Base-by-base conservation (phyloP, 64 coral and sea anemone genomes). In the Stylophora pistillata region DNA sequence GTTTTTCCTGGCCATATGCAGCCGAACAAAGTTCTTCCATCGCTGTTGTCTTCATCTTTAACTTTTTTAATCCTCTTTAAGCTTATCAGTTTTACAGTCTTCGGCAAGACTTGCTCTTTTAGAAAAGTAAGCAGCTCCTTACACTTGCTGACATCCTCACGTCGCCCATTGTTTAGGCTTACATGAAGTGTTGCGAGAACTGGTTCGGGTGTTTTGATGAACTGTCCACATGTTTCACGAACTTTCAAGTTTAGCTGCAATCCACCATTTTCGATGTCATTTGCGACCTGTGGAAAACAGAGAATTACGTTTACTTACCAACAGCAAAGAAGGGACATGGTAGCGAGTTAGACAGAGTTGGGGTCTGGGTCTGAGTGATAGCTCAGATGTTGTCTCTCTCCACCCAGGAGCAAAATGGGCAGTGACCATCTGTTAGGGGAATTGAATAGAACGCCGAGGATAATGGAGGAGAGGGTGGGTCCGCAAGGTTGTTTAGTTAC, bases 31-130 rank as follows among this genome's bases (percentile, higher is more conserved):
- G 78, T 76, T 21, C 56, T 7, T 37, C 90, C 71, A 2, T 91
- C 81, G 11, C 71, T 92, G 53, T 80, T 77, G 15, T 54, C 63
- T 78, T 55, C 33, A 70, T 74, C 17, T 9, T 81, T 86, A 4
- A 89, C 66, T 66, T 93, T 76, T 57, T 93, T 84, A 33, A 72
- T 76, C 41, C 33, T 81, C 6, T 93, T 88, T 13, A 77, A 76
- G n/a, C 56, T 90, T 2, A 96, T 89, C 15, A 96, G 27, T n/a
- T 90, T 96, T 69, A 87, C 23, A n/a, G 87, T 96, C 91, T 93
- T 96, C 11, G 95, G 95, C 60, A 96, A 53, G 4, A 88, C 94
- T 27, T 96, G 91, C 16, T 93, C 94, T 26, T 88, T 79, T 20
- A 96, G 30, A 53, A 96, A 96, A 58, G 71, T 68, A 30, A 96